Evolutionary conservation across 2,888 invertebrate species (phyloP), one percentile per base, ranked within the genome.

Genomic region (Macrophya alboannulata): DNA sequence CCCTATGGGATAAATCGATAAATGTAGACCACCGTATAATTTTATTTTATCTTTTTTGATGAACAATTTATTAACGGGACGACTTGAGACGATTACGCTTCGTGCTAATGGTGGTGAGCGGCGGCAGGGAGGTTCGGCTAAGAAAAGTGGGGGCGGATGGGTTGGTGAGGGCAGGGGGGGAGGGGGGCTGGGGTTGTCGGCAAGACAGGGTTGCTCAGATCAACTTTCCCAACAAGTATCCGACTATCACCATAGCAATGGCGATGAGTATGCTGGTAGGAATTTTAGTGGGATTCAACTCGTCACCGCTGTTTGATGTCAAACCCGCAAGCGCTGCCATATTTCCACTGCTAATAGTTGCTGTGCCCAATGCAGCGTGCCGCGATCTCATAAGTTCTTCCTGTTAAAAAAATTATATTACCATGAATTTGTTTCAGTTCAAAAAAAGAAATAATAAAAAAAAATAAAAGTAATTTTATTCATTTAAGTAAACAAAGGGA

Each of bases 191-290:
- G 84, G 86, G 85, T 86, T 87, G 85, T 88, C 88, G 88, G 87
- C 89, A 89, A 89, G 88, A 88, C 88, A 88, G 89, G 90, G 88
- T 88, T 90, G 89, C 90, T 93, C 92, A 94, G 91, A 93, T 92
- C 88, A 93, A 86, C 92, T 93, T 94, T 87, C 93, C 93, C 89
- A 93, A 87, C 84, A 93, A 87, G 89, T 92, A 93, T 87, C 93
- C 93, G 84, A 93, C 87, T 88, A 93, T 88, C 87, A 90, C 90
- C 91, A 93, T 92, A 81, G 90, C 89, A 83, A 93, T 87, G 85
- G 91, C 92, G 84, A 92, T 89, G 45, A 92, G 86, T 84, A 91
- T 86, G 87, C 88, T 90, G 86, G 87, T 90, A 81, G 90, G 88
- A 86, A 90, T 88, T 86, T 89, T 88, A 85, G 88, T 84, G 87